These are phyloP conservation scores for Platynereis dumerilii DNA, from an alignment of 2,888 invertebrate species.

Conservation along the genomic window DNA sequence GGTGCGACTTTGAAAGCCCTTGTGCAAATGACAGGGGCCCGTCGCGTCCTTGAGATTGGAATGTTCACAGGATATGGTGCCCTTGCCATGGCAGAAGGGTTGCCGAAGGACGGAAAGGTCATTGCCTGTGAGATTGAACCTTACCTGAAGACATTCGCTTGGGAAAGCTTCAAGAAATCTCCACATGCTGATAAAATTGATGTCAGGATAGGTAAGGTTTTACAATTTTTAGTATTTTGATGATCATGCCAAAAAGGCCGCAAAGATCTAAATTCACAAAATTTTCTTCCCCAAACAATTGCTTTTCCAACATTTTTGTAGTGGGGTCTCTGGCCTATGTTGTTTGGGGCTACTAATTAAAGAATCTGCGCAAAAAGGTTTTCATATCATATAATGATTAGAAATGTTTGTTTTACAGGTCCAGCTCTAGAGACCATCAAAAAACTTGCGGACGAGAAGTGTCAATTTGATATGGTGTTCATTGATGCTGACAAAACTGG, in stretches of 20 bases:
- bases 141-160: constrained; percentile 39
- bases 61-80: constrained; percentile 50
- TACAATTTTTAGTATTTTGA: neutral
- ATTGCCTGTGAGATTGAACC: constrained; percentile 43
- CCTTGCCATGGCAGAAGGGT: constrained; percentile 46
- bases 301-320: no score
- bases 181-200: constrained; percentile 43
- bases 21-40: constrained; percentile 43
- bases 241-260: no score
- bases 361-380: no score
- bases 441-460: constrained; percentile 15
- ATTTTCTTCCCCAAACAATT: no score
- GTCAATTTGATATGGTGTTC: constrained; percentile 22
- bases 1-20: constrained; percentile 45
- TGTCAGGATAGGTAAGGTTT: constrained; percentile 39
- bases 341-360: no score
- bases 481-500: constrained; percentile 25
- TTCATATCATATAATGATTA: no score
- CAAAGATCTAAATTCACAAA: no score
- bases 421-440: constrained; percentile 22
- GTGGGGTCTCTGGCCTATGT: no score
- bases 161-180: constrained; percentile 35
- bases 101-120: constrained; percentile 44
- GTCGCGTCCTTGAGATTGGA: constrained; percentile 45
- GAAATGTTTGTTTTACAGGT: constrained; percentile 12